Conservation (phyloP, 2,113 vertebrate species). For the Pandion haliaetus region DNA sequence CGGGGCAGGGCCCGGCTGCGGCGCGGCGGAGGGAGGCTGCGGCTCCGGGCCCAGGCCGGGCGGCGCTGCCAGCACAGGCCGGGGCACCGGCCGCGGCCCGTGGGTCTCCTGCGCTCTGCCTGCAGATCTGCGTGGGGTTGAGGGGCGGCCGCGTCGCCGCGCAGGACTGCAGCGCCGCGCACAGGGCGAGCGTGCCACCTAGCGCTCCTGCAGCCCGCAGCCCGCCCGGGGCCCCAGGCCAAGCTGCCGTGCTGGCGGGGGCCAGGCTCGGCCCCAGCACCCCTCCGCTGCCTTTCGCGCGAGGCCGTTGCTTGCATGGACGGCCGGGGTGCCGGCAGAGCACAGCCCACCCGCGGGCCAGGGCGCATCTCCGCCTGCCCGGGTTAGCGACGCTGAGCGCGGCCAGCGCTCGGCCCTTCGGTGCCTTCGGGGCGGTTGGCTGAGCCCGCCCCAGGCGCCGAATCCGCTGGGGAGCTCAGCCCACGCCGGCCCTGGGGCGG, state of each 20-base stretch:
- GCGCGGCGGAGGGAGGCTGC: accelerated
- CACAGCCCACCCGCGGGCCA: accelerated
- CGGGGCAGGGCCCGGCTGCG: accelerated
- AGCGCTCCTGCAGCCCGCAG: neutral
- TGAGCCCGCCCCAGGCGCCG: too few relatives aligned
- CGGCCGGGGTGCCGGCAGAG: neutral
- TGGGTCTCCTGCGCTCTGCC: neutral
- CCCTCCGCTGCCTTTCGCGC: neutral
- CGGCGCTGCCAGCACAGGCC: neutral
- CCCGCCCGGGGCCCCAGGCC: accelerated
- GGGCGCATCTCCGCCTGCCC: neutral
- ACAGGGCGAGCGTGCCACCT: neutral
- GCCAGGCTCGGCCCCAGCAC: neutral
- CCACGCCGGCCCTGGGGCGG: too few relatives aligned
- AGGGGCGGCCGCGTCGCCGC: neutral
- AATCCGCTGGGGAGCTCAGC: neutral
- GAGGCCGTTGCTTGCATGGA: accelerated
- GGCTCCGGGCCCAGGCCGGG: neutral
- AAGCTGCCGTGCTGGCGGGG: neutral
- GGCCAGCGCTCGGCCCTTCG: accelerated
- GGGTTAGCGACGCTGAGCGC: neutral
- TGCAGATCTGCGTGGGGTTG: neutral
- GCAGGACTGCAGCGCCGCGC: accelerated
- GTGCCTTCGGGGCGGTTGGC: too few relatives aligned
- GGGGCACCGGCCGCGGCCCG: neutral